These are phyloP conservation scores for Charanyca ferruginea DNA, from an alignment of 2,888 invertebrate genomes.

Conservation along the genomic window DNA sequence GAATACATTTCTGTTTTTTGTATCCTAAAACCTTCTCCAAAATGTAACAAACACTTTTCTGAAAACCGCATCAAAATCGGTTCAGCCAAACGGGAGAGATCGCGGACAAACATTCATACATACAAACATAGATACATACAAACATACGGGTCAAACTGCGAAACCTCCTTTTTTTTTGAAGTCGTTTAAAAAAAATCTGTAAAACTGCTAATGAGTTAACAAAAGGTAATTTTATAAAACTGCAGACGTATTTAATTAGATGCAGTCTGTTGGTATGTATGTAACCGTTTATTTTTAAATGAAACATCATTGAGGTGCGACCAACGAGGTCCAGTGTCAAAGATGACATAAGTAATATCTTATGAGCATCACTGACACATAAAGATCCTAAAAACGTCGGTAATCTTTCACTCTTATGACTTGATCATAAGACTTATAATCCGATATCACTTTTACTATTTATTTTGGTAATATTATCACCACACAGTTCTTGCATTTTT, in stretches of 20 bases:
- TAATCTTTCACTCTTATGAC: slow-evolving; percentile 34
- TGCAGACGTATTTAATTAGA: background rate
- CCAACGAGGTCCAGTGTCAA: slow-evolving; percentile 41
- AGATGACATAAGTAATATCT: slow-evolving; percentile 71
- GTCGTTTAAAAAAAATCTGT: too few species aligned
- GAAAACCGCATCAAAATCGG: too few species aligned
- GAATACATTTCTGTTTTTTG: too few species aligned
- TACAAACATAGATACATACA: too few species aligned
- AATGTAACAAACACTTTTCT: too few species aligned
- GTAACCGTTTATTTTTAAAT: slow-evolving; percentile 54
- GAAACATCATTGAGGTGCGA: slow-evolving; percentile 66
- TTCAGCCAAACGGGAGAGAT: too few species aligned
- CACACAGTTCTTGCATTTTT: slow-evolving; percentile 14
- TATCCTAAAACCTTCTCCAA: too few species aligned
- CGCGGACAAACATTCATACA: too few species aligned
- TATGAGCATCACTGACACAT: slow-evolving; percentile 56
- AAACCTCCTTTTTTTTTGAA: too few species aligned
- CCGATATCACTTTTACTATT: slow-evolving; percentile 15
- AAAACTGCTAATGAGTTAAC: background rate
- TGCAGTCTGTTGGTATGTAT: background rate
- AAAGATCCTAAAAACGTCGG: slow-evolving; percentile 27
- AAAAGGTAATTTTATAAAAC: slow-evolving; percentile 7
- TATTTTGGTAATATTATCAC: slow-evolving; percentile 18
- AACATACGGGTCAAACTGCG: too few species aligned
- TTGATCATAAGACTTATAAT: slow-evolving; percentile 36